Percentiles rank a stretch among this genome's conserved stretches.
These are phyloP conservation scores for Clinocottus analis DNA, from an alignment of 2,113 vertebrate species.

Conservation along the genomic window DNA sequence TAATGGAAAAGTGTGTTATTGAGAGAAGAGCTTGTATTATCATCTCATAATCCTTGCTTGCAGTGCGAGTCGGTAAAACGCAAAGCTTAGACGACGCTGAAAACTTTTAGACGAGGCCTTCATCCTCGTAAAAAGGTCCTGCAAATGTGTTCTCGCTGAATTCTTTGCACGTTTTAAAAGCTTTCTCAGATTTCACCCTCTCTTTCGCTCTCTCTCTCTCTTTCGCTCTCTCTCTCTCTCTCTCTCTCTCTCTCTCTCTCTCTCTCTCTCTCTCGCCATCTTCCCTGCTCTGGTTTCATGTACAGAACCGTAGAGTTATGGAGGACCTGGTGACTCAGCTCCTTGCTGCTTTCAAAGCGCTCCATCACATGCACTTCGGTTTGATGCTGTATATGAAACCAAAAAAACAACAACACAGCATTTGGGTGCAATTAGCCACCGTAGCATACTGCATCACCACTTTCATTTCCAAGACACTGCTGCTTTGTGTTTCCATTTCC, in stretches of 20 bases:
- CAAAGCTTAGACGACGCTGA: not conserved
- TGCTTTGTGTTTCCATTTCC: slow-evolving; percentile 27
- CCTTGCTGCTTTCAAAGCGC: slow-evolving; percentile 27
- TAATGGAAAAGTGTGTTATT: not conserved
- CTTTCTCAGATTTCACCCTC: slow-evolving; percentile 13
- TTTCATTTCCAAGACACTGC: slow-evolving; percentile 6
- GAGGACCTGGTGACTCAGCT: slow-evolving; percentile 53
- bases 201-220: not conserved
- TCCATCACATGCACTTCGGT: slow-evolving; percentile 16
- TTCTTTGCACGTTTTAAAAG: slow-evolving; percentile 14
- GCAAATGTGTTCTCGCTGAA: slow-evolving; percentile 9
- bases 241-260: not conserved
- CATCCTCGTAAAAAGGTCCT: not conserved
- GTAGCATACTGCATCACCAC: slow-evolving; percentile 16
- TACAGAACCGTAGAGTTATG: slow-evolving; percentile 22
- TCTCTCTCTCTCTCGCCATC: not conserved
- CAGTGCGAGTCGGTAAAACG: not conserved
- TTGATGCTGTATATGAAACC: not conserved
- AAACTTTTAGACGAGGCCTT: not conserved
- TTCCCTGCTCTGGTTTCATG: slow-evolving; percentile 30
- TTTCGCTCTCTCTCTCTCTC: not conserved
- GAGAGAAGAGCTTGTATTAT: not conserved
- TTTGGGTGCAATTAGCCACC: slow-evolving; percentile 37
- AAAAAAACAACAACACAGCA: not conserved
- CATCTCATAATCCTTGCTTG: not conserved